A percentile compares a stretch with the other conserved stretches of the same genome.
These are phyloP conservation scores for Natator depressus DNA, from an alignment of 2,113 vertebrate genomes.

Conservation along the genomic window DNA sequence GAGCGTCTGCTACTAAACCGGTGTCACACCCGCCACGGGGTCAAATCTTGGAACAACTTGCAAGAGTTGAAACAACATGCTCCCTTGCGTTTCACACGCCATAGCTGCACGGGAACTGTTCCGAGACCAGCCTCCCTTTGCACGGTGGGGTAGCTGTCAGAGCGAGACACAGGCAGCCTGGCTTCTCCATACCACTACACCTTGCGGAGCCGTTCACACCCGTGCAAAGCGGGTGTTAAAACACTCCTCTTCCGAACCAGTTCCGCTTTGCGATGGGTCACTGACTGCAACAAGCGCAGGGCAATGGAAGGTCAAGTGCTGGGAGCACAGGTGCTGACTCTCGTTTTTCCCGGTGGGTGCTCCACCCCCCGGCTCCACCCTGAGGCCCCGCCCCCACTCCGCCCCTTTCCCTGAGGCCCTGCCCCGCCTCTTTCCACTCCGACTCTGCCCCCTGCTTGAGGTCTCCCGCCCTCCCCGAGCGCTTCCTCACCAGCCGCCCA, in stretches of 20 bases:
- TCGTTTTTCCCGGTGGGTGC: too few species aligned
- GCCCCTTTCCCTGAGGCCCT: too few species aligned
- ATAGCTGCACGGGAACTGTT: rapidly evolving
- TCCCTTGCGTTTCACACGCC: rapidly evolving
- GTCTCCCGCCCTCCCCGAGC: too few species aligned
- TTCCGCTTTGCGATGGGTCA: background rate
- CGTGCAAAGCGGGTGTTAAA: too few species aligned
- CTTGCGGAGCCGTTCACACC: background rate
- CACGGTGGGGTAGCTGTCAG: background rate
- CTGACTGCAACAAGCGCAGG: background rate
- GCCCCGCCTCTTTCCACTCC: too few species aligned
- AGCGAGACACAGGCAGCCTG: background rate
- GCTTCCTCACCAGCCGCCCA: too few species aligned
- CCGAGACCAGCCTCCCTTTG: rapidly evolving
- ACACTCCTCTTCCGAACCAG: background rate
- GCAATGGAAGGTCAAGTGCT: background rate
- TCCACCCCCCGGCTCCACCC: too few species aligned
- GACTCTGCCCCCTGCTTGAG: too few species aligned
- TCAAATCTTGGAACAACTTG: rapidly evolving
- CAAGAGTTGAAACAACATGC: background rate
- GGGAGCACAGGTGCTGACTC: too few species aligned
- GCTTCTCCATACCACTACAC: background rate
- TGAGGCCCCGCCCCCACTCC: too few species aligned
- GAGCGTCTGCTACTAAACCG: rapidly evolving
- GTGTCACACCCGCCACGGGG: rapidly evolving